A percentile compares a stretch with the other conserved stretches of the same genome.
Conservation (phyloP, 2,113 vertebrate genomes). For the Sylvilagus bachmani region DNA sequence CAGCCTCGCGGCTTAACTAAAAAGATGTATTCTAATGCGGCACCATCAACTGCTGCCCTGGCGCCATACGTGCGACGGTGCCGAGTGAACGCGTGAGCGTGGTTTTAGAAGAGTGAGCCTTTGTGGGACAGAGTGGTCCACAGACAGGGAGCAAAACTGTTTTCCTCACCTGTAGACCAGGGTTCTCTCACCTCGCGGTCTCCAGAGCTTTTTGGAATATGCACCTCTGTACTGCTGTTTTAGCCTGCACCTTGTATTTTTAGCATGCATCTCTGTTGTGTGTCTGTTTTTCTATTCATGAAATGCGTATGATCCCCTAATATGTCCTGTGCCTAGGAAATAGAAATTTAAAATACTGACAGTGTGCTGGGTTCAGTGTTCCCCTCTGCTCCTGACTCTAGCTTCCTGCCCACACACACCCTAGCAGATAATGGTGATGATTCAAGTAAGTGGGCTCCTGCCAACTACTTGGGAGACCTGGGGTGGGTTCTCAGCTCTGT, state of each 20-base stretch:
- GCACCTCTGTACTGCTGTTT: neutral
- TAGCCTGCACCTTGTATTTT: neutral
- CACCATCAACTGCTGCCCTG: neutral
- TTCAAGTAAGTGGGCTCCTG: no score
- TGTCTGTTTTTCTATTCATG: neutral
- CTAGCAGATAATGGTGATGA: no score
- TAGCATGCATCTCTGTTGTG: neutral
- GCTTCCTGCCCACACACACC: no score
- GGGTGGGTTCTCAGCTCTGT: no score
- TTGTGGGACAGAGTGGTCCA: neutral
- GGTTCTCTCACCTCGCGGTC: neutral
- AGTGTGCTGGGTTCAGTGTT: no score
- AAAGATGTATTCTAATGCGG: neutral
- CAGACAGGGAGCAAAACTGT: neutral
- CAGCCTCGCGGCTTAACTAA: neutral
- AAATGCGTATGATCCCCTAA: neutral
- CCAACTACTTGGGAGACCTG: no score
- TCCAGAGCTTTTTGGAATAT: neutral
- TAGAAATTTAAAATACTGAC: neutral
- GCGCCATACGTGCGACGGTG: neutral
- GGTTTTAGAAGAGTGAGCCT: neutral
- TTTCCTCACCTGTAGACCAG: neutral
- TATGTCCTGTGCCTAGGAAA: neutral
- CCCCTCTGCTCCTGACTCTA: no score
- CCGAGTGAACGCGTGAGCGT: neutral